phyloP scores from a whole-genome alignment of 2,888 invertebrate genomes.

The Agonopterix alstromeriana region DNA sequence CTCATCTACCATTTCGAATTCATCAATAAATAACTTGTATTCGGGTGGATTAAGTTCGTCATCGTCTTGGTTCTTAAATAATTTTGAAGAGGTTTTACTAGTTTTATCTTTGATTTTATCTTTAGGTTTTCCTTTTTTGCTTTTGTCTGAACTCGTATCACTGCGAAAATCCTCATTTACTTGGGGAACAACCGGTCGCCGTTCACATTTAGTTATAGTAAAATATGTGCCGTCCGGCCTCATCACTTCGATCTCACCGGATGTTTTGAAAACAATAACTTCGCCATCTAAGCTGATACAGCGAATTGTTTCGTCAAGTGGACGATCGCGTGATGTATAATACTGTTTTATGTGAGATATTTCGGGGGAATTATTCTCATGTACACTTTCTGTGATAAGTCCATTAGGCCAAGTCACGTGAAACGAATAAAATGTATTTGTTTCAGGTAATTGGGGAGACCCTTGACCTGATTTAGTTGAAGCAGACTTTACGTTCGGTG shows the following conservation, averaged over 20 bases:
- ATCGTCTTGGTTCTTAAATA: constrained; percentile 31
- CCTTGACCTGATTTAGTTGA: neutral
- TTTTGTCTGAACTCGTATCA: constrained; percentile 34
- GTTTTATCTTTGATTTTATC: constrained; percentile 31
- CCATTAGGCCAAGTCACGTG: constrained; percentile 65
- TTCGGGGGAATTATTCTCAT: constrained; percentile 39
- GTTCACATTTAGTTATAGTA: constrained; percentile 43
- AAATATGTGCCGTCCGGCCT: constrained; percentile 49
- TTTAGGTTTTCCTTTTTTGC: constrained; percentile 40
- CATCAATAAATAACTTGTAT: constrained; percentile 45
- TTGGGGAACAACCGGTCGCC: constrained; percentile 22
- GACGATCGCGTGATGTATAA: constrained; percentile 20
- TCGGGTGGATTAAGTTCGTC: constrained; percentile 20
- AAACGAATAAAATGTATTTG: constrained; percentile 40
- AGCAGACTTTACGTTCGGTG: neutral
- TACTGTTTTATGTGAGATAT: constrained; percentile 61
- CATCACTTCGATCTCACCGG: constrained; percentile 44
- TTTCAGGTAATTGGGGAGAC: constrained; percentile 17
- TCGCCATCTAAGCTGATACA: constrained; percentile 61
- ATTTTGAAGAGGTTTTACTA: constrained; percentile 33
- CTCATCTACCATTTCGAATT: constrained; percentile 50
- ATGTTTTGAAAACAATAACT: constrained; percentile 50
- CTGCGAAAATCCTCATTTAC: constrained; percentile 26
- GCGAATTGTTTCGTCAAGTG: constrained; percentile 49
- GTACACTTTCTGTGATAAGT: constrained; percentile 52